phyloP scores from a whole-genome alignment of 1,140 invertebrate species.

The Penaeus indicus region DNA sequence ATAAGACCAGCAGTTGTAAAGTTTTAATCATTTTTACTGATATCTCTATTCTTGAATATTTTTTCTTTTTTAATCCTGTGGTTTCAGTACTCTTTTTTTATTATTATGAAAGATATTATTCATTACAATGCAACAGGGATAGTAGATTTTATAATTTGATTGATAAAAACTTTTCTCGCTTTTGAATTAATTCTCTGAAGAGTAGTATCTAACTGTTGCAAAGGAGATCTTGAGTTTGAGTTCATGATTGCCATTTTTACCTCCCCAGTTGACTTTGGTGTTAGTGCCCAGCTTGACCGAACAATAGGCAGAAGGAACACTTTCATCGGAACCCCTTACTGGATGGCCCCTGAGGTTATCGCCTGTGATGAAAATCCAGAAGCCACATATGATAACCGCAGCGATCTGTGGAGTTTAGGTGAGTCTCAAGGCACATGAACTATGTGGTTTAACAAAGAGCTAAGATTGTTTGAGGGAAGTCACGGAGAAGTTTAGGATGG shows the following conservation, averaged over 20 bases:
- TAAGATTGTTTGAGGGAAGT: neutral
- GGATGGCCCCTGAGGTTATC: constrained; percentile 97
- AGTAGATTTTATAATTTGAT: too few species aligned
- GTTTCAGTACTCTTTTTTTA: too few species aligned
- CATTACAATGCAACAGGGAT: too few species aligned
- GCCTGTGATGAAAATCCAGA: constrained; percentile 99
- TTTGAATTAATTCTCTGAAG: too few species aligned
- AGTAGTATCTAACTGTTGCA: neutral
- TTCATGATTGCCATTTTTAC: neutral
- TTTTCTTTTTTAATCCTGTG: too few species aligned
- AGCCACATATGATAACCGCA: constrained; percentile 99
- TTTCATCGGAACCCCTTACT: constrained; percentile 99
- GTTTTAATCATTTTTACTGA: too few species aligned
- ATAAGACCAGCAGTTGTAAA: too few species aligned
- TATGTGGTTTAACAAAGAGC: neutral
- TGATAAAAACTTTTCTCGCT: neutral
- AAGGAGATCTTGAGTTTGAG: neutral
- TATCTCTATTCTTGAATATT: too few species aligned
- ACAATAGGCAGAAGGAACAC: constrained; percentile 99
- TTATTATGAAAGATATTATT: too few species aligned
- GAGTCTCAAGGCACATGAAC: neutral
- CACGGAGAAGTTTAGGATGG: too few species aligned
- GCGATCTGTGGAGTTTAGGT: constrained; percentile 96
- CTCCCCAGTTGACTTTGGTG: constrained; percentile 95
- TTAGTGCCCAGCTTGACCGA: constrained; percentile 98